phyloP scores from a whole-genome alignment of 2,797 vertebrate genomes.

The Dendrocincla fuliginosa region DNA sequence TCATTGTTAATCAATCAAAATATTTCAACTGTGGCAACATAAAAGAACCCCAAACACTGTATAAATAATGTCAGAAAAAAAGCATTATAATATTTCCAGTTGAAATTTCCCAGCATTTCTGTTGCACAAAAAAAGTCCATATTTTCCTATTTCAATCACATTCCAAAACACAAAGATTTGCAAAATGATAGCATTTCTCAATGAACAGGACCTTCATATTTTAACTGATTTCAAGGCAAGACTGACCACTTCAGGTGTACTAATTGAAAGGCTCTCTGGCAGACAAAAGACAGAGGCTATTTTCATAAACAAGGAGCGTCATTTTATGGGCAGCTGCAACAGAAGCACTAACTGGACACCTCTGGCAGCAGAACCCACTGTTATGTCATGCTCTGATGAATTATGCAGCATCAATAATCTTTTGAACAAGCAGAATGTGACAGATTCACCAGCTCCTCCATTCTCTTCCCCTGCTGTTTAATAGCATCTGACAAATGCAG shows the following conservation, averaged over 20 bases:
- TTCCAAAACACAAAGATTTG: not conserved
- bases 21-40: not conserved
- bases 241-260: not conserved
- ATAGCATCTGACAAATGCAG: constrained; percentile 37
- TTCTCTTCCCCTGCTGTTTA: not conserved
- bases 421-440: constrained; percentile 38
- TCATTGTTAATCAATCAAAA: not conserved
- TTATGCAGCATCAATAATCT: constrained; percentile 40
- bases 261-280: not conserved
- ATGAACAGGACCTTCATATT: not conserved
- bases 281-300: not conserved
- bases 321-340: not conserved
- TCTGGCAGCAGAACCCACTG: not conserved
- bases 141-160: not conserved
- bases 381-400: not conserved
- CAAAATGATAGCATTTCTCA: not conserved
- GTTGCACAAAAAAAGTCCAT: not conserved
- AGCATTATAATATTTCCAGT: not conserved
- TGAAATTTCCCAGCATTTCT: not conserved
- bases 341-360: not conserved
- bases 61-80: not conserved
- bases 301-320: not conserved
- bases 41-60: not conserved
- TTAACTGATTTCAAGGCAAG: not conserved
- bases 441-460: constrained; percentile 26